Base-by-base conservation (phyloP, 2,797 vertebrate species). In the Microhierax caerulescens region DNA sequence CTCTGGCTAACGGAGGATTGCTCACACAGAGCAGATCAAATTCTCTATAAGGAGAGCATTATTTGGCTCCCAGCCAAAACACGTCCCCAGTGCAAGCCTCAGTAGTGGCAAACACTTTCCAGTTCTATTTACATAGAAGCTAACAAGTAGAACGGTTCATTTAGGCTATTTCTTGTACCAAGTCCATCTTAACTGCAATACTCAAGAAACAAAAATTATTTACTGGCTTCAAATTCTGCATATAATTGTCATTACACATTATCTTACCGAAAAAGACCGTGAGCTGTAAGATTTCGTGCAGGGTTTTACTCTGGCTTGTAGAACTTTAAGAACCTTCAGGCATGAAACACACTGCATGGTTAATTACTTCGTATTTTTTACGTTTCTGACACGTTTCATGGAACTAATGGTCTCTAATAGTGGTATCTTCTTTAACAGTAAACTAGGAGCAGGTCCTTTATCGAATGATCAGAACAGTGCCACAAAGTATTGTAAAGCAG, bases 21-120 rank as follows among this genome's bases (percentile, higher is more conserved):
- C 98, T 98, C 98, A 93, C 98, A 98, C 88, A 97, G 96, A 97
- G 97, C 97, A 98, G 98, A 99, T 99, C 99, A 99, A 98, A 98
- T 99, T 99, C 98, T 98, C 98, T 98, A 99, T 98, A 98, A 98
- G 98, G 98, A 98, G 98, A 98, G 97, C 96, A 97, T 96, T 95
- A 92, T 91, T 93, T 98, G 97, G 97, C 98, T 89, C 92, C 94
- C 89, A 81, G 98, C 98, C 98, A 98, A 96, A 97, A 95, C 97
- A 98, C 70, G 98, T 97, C 97, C 98, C 96, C 89, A 45, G 16
- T 75, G 89, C 97, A 97, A 97, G 97, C 98, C 95, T 97, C 28
- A 8, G 77, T 90, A 97, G 70, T 28, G 96, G 92, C 91, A 96
- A 97, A 97, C 96, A 73, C 95, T 96, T 97, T 95, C 89, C 93